phyloP scores from a whole-genome alignment of 2,113 vertebrate species.

The Pyxicephalus adspersus region DNA sequence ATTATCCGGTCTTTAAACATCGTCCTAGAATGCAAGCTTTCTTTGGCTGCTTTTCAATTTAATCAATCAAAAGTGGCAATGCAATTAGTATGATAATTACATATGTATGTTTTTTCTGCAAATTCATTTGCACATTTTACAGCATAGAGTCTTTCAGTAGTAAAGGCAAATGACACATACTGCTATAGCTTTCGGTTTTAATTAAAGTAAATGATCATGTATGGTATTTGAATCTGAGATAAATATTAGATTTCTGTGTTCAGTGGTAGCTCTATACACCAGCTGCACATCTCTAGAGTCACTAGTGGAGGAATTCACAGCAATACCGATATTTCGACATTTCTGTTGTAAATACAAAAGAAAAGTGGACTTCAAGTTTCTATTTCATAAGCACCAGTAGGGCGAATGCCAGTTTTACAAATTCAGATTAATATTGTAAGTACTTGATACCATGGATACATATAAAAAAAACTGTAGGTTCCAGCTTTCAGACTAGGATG shows the following conservation, averaged over 20 bases:
- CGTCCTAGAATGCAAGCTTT: background rate
- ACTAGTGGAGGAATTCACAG: no score
- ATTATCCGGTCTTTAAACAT: background rate
- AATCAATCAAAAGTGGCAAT: background rate
- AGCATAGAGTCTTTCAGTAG: background rate
- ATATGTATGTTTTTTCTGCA: conserved; percentile 2
- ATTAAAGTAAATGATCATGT: background rate
- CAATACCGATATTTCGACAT: no score
- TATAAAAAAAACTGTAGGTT: no score
- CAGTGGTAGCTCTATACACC: background rate
- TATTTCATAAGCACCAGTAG: no score
- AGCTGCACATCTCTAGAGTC: no score
- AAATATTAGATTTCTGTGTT: background rate
- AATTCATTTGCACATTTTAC: background rate
- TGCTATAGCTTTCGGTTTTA: background rate
- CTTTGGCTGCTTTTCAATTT: conserved; percentile 13
- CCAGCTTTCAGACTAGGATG: no score
- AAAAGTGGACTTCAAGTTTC: no score
- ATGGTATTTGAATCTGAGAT: background rate
- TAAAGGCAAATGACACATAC: background rate
- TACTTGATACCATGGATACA: no score
- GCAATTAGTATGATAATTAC: conserved; percentile 2
- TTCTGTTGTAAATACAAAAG: no score
- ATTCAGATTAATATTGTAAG: no score
- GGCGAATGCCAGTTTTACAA: no score